phyloP scores from a whole-genome alignment of 1,140 invertebrate genomes.

The Zeugodacus cucurbitae region DNA sequence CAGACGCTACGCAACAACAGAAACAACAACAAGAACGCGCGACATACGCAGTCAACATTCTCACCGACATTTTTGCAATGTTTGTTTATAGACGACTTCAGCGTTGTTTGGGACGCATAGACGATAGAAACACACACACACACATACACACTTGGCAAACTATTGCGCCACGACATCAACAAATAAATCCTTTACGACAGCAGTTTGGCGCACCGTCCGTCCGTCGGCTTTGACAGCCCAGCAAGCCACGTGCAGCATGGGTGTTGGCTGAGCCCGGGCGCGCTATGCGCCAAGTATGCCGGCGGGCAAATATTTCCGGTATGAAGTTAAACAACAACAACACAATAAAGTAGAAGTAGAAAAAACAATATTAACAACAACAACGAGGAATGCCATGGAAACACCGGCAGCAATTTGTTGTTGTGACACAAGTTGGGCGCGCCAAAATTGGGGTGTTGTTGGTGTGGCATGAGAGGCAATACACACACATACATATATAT shows the following conservation, averaged over 20 bases:
- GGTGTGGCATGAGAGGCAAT: neutral
- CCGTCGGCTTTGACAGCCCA: neutral
- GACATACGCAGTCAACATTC: neutral
- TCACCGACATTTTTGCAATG: neutral
- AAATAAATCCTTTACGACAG: slow-evolving; percentile 22
- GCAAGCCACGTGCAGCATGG: neutral
- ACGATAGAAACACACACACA: neutral
- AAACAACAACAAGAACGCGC: neutral
- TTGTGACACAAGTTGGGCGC: neutral
- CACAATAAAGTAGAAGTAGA: neutral
- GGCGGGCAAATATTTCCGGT: slow-evolving; percentile 9
- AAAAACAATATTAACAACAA: neutral
- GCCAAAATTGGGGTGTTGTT: neutral
- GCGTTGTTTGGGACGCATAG: neutral
- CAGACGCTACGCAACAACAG: neutral
- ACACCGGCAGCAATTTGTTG: neutral
- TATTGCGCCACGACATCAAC: neutral
- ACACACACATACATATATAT: too few relatives aligned
- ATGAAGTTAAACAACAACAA: neutral
- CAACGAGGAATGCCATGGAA: slow-evolving; percentile 19
- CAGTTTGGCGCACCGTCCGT: neutral
- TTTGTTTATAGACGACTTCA: neutral
- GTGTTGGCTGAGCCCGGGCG: neutral
- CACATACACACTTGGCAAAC: neutral
- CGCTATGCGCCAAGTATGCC: neutral